Evolutionary conservation across 2,113 vertebrate genomes (phyloP).

Genomic region (Ailurus styani): DNA sequence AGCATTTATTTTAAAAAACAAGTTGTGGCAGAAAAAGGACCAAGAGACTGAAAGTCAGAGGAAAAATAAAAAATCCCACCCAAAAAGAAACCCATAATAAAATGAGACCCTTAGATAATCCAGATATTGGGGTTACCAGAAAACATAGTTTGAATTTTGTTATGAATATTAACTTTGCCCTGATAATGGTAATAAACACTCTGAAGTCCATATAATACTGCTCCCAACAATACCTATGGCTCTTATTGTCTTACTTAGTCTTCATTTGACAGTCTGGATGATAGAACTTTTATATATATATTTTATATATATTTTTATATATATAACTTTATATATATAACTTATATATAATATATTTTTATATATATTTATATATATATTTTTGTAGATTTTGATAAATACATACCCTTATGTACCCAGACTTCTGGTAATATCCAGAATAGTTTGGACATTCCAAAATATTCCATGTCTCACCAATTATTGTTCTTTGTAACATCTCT

Average conservation of each 20-base stretch:
- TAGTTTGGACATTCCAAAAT: neutral
- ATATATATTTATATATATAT: too few species aligned
- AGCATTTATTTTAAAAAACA: neutral
- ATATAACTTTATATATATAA: too few species aligned
- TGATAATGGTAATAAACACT: neutral
- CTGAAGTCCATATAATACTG: neutral
- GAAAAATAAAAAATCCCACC: too few species aligned
- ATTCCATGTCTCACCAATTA: neutral
- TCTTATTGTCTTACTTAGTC: neutral
- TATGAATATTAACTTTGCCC: neutral
- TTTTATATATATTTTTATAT: too few species aligned
- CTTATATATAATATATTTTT: too few species aligned
- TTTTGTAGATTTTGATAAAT: neutral
- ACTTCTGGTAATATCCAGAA: neutral
- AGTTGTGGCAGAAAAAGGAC: neutral
- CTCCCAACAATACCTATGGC: neutral
- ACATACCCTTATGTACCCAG: fast-evolving
- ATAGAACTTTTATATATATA: too few species aligned
- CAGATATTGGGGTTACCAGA: neutral
- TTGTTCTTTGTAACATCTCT: neutral
- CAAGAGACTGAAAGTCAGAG: neutral
- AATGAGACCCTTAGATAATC: neutral
- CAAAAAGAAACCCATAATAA: neutral
- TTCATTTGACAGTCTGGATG: neutral
- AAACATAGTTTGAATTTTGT: neutral